A percentile compares a stretch with the other conserved stretches of the same genome.
Conservation (phyloP, 2,113 vertebrate species). For the Anarrhichthys ocellatus region DNA sequence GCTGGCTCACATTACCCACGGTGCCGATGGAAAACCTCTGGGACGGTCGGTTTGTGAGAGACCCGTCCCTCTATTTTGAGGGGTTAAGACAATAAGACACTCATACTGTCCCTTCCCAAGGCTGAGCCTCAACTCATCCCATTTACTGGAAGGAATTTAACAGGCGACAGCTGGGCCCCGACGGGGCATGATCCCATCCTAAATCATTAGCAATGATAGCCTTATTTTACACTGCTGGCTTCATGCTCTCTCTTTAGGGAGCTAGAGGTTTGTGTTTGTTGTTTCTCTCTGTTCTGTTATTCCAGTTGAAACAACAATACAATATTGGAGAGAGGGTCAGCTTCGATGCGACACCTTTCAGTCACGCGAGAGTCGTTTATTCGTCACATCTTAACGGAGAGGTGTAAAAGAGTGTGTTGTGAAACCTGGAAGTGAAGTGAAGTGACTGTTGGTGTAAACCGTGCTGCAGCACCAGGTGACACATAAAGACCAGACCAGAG, state of each 20-base stretch:
- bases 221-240: constrained; percentile 39
- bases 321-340: background rate
- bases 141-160: constrained; percentile 78
- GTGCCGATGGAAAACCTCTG: constrained; percentile 33
- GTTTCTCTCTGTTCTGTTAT: constrained; percentile 21
- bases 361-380: background rate
- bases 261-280: background rate
- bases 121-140: constrained; percentile 63
- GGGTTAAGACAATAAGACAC: constrained; percentile 73
- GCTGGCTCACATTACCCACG: constrained; percentile 45
- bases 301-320: constrained; percentile 34
- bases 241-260: constrained; percentile 3
- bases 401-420: background rate
- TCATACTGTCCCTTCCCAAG: constrained; percentile 68
- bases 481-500: constrained; percentile 1
- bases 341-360: background rate
- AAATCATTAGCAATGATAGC: constrained; percentile 74
- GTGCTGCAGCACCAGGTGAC: background rate
- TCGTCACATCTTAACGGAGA: background rate
- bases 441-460: constrained; percentile 1
- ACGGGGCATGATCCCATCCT: constrained; percentile 55
- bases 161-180: constrained; percentile 76
- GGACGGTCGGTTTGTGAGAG: constrained; percentile 22
- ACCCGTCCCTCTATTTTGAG: constrained; percentile 32
- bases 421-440: constrained; percentile 10